Conservation (phyloP, 2,113 vertebrate species). For the Istiophorus platypterus region DNA sequence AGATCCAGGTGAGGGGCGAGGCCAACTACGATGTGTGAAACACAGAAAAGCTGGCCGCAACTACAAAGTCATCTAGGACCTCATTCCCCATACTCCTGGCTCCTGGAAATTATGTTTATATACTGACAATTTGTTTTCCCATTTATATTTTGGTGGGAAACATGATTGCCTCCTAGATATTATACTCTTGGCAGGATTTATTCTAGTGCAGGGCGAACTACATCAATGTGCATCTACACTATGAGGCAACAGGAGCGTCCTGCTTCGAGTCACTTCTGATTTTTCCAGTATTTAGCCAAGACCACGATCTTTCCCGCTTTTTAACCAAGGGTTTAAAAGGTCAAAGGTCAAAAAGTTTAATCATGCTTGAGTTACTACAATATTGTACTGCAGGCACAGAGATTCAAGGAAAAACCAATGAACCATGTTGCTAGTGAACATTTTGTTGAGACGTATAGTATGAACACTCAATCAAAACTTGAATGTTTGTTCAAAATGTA, state of each 20-base stretch:
- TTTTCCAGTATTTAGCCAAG: background rate
- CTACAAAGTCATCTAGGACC: background rate
- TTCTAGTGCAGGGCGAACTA: background rate
- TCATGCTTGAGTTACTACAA: too few species aligned
- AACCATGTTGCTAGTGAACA: too few species aligned
- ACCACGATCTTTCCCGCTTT: background rate
- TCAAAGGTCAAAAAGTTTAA: too few species aligned
- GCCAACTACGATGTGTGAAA: slow-evolving; percentile 41
- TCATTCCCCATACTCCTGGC: background rate
- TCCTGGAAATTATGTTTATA: too few species aligned
- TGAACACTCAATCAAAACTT: too few species aligned
- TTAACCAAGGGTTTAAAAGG: too few species aligned
- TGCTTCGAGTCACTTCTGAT: background rate
- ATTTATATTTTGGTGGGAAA: background rate
- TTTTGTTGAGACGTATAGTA: too few species aligned
- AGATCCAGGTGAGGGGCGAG: slow-evolving; percentile 38
- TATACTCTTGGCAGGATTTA: background rate
- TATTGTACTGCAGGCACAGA: too few species aligned
- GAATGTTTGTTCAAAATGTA: background rate
- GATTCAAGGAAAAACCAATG: too few species aligned
- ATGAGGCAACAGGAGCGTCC: background rate
- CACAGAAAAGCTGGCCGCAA: slow-evolving; percentile 3
- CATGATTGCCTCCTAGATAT: background rate
- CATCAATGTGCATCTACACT: background rate
- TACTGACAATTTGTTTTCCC: background rate